A percentile compares a stretch with the other conserved stretches of the same genome.
These are phyloP conservation scores for Maconellicoccus hirsutus DNA, from an alignment of 1,140 invertebrate genomes.

Conservation along the genomic window DNA sequence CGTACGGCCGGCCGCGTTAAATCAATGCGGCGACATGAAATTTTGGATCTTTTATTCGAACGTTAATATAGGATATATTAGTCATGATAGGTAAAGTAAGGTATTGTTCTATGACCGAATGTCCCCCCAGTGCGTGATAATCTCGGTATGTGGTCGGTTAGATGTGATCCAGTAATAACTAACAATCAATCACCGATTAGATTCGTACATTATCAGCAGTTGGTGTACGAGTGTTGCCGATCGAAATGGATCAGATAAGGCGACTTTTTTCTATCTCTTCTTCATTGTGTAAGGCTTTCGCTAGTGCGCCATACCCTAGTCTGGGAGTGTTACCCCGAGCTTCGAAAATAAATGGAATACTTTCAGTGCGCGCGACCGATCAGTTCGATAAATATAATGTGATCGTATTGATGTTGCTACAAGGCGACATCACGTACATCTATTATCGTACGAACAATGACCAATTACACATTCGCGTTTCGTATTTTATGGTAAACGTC, in stretches of 20 bases:
- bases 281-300: neutral
- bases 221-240: neutral
- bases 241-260: neutral
- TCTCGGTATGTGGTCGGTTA: neutral
- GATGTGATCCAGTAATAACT: neutral
- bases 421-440: neutral
- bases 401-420: neutral
- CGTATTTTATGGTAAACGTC: neutral
- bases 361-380: neutral
- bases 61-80: neutral
- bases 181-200: conserved; percentile 8
- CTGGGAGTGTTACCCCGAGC: neutral
- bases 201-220: conserved; percentile 8
- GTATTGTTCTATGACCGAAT: neutral
- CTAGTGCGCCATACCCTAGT: neutral
- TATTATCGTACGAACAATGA: neutral
- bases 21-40: neutral
- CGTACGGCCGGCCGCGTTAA: too few relatives aligned
- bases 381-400: neutral
- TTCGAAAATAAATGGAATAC: neutral
- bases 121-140: neutral
- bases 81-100: neutral
- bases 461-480: neutral
- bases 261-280: too few relatives aligned
- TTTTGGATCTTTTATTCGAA: neutral